A percentile compares a stretch with the other conserved stretches of the same genome.
These are phyloP conservation scores for Rhagonycha lutea DNA, from an alignment of 2,888 invertebrate genomes.

Conservation along the genomic window DNA sequence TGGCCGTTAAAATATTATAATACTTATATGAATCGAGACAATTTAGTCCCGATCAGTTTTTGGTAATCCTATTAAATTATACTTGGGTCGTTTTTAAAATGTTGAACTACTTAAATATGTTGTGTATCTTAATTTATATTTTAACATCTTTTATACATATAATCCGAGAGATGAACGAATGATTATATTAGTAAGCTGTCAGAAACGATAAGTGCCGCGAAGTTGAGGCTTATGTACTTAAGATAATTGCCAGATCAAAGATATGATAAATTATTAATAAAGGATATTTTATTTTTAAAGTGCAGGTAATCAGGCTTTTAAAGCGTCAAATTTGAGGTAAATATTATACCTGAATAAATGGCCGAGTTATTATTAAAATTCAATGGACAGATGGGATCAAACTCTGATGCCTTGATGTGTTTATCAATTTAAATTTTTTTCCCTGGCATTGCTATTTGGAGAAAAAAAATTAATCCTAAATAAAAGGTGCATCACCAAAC, in stretches of 20 bases:
- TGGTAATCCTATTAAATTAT: neutral
- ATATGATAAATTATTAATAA: slow-evolving; percentile 40
- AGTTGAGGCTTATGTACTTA: slow-evolving; percentile 43
- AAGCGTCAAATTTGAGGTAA: slow-evolving; percentile 26
- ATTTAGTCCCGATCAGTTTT: neutral
- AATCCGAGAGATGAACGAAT: slow-evolving; percentile 12
- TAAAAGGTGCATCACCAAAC: neutral
- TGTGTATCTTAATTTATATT: neutral
- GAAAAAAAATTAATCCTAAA: neutral
- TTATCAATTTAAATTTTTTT: neutral
- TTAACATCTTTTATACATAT: slow-evolving; percentile 4
- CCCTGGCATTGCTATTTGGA: neutral
- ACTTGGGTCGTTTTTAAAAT: neutral
- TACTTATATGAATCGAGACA: too few relatives aligned
- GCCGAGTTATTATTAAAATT: slow-evolving; percentile 5
- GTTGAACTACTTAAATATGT: neutral
- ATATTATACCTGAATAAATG: slow-evolving; percentile 11
- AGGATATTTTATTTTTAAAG: slow-evolving; percentile 40
- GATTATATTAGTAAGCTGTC: slow-evolving; percentile 16
- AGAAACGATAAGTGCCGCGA: slow-evolving; percentile 21
- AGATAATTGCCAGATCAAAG: slow-evolving; percentile 45
- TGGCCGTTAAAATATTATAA: too few relatives aligned
- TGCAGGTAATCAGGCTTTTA: slow-evolving; percentile 35
- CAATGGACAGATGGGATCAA: neutral
- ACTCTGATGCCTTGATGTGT: neutral